Evolutionary conservation across 92 coral and sea anemone species (phyloP).

Genomic region (Palythoa grandiflora): DNA sequence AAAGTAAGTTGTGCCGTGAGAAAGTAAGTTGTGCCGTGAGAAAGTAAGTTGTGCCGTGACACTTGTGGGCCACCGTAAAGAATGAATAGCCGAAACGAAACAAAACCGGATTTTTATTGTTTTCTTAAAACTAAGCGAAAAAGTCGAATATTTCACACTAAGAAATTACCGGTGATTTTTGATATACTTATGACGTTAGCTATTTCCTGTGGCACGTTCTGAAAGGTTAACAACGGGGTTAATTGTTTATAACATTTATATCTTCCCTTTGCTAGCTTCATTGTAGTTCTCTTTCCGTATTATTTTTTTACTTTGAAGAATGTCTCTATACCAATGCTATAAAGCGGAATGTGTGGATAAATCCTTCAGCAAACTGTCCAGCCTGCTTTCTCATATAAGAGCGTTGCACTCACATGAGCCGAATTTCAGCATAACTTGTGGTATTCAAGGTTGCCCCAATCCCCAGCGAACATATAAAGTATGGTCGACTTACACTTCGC

Average conservation of each 20-base stretch:
- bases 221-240: background rate
- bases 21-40: too few relatives aligned
- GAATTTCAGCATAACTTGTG: conserved; percentile 11
- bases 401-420: conserved; percentile 11
- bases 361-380: background rate
- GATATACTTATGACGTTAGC: background rate
- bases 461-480: conserved; percentile 25
- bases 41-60: too few relatives aligned
- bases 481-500: conserved; percentile 15
- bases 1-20: too few relatives aligned
- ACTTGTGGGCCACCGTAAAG: too few relatives aligned
- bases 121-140: background rate
- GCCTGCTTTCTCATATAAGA: conserved; percentile 24
- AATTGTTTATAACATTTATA: too few relatives aligned
- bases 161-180: background rate
- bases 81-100: too few relatives aligned
- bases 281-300: background rate
- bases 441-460: background rate
- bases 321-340: background rate
- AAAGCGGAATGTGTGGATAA: background rate
- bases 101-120: background rate
- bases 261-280: background rate
- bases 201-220: background rate
- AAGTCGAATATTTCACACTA: background rate
- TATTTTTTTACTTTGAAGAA: too few relatives aligned